Base-by-base conservation (phyloP, 1,140 invertebrate genomes). In the Lysiphlebus fabarum region DNA sequence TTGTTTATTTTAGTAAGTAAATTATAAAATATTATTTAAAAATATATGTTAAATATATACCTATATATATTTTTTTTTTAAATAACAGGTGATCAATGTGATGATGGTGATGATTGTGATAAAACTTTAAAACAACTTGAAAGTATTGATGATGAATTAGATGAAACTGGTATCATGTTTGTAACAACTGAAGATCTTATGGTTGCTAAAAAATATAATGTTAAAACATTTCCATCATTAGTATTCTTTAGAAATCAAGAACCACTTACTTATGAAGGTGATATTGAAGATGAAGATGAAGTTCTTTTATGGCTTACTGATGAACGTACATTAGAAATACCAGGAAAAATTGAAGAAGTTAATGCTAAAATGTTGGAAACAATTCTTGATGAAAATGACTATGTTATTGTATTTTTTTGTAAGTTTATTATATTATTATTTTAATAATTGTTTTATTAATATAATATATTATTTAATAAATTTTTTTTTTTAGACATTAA, bases 351-450 rank as follows among this genome's bases (percentile, higher is more conserved):
- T 73, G 94, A 97, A 76, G 92, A 96, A 82, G 92, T 97, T 17
- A 96, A 95, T 71, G 80, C 84, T 0, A 90, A 85, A 75, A 95
- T 96, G 93, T 79, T 97, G 70, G 92, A 95, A 67, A 93, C 93
- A 71, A 89, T 95, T 64, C 81, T 96, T 43, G 85, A 88, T 53
- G 90, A 93, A 73, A 93, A 93, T 67, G 87, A 92, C 67, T 88
- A 93, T 70, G 87, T 95, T 48, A 91, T 95, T 43, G 92, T 95
- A 14, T 93, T 94, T 70, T 96, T 96, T 78, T 95, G 91, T 94
- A 84, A 89, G n/a, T n/a, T n/a, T n/a, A n/a, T n/a, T n/a, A n/a
- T n/a, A n/a, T n/a, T n/a, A n/a, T n/a, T n/a, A n/a, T n/a, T n/a
- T n/a, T n/a, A n/a, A n/a, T n/a, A n/a, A n/a, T n/a, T n/a, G n/a